These are phyloP conservation scores for Lipophrys pholis DNA, from an alignment of 2,113 vertebrate genomes.

Conservation along the genomic window DNA sequence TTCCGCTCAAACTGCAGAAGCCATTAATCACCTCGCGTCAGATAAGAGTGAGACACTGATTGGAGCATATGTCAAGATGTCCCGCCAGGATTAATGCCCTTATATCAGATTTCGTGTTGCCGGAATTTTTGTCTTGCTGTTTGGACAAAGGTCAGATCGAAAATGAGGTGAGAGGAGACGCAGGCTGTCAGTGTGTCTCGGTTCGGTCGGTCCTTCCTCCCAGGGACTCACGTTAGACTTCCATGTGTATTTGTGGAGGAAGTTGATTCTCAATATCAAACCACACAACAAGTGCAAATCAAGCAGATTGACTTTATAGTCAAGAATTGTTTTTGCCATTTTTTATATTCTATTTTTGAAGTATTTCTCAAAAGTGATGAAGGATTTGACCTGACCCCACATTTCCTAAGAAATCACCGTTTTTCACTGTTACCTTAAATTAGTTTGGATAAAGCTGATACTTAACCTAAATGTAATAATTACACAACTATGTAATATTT, in stretches of 20 bases:
- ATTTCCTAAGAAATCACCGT: no score
- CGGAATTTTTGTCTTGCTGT: conserved; percentile 53
- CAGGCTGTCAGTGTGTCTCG: conserved; percentile 31
- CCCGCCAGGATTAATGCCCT: conserved; percentile 55
- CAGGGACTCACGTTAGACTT: conserved; percentile 23
- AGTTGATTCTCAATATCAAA: no score
- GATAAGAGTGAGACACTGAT: conserved; percentile 62
- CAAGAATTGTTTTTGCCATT: background rate
- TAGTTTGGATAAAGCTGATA: no score
- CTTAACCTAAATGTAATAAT: no score
- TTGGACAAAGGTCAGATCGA: conserved; percentile 63
- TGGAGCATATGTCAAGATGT: conserved; percentile 49
- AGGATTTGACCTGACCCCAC: no score
- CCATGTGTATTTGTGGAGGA: background rate
- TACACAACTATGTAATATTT: no score
- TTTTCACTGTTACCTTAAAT: no score
- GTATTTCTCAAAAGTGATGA: no score
- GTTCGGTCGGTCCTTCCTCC: conserved; percentile 16
- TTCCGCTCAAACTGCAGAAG: no score
- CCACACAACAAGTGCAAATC: no score
- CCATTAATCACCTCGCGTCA: conserved; percentile 1
- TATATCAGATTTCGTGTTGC: conserved; percentile 60
- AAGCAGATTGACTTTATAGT: no score
- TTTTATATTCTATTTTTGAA: no score
- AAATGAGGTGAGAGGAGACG: conserved; percentile 70